Conservation (phyloP, 2,797 vertebrate species). For the Eulemur mongoz region DNA sequence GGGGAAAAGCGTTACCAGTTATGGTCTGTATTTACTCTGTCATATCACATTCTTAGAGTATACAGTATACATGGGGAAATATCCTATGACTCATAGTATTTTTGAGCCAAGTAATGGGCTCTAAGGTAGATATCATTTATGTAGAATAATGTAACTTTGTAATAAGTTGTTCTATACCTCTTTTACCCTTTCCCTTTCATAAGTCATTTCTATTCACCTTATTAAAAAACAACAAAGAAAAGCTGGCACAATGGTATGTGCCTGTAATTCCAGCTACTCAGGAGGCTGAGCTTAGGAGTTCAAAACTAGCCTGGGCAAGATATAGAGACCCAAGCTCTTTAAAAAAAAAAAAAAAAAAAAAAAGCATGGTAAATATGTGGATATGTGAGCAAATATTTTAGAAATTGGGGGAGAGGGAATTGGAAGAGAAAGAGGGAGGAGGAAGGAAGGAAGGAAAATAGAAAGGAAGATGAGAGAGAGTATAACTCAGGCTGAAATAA, state of each 20-base stretch:
- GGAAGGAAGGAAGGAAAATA: too few relatives aligned
- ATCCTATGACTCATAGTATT: not conserved
- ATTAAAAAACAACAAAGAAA: not conserved
- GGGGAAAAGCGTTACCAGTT: not conserved
- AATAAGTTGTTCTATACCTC: not conserved
- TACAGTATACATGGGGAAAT: not conserved
- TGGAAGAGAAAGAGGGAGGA: not conserved
- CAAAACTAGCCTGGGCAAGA: not conserved
- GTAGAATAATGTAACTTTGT: slow-evolving; percentile 15
- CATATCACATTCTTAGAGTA: not conserved
- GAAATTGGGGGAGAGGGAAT: not conserved
- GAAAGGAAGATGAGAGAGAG: not conserved
- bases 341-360: not conserved
- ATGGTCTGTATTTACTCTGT: not conserved
- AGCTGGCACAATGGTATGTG: not conserved
- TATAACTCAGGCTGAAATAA: slow-evolving; percentile 26
- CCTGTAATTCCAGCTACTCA: not conserved
- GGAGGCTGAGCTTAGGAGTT: not conserved
- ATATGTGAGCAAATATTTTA: not conserved
- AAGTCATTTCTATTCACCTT: slow-evolving; percentile 33
- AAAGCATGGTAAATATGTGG: too few relatives aligned
- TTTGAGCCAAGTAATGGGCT: not conserved
- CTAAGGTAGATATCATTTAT: not conserved
- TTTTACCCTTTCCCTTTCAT: not conserved
- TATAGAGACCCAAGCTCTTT: not conserved